phyloP scores from a whole-genome alignment of 2,888 invertebrate genomes.

The Mimachlamys varia region DNA sequence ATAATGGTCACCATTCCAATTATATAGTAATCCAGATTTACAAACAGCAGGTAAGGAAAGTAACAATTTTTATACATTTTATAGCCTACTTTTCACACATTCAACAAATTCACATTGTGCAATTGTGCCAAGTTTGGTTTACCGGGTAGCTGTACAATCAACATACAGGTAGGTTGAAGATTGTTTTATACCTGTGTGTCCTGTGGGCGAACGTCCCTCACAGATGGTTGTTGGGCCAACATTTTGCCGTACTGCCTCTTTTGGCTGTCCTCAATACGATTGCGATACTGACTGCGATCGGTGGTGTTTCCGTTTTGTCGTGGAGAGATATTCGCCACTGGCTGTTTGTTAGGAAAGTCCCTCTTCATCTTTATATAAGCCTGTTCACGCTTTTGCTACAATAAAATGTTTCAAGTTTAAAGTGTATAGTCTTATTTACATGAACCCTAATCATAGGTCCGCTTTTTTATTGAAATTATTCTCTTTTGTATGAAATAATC shows the following conservation, averaged over 20 bases:
- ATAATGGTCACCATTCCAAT: no score
- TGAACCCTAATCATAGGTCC: no score
- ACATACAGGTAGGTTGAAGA: no score
- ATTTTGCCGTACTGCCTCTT: background rate
- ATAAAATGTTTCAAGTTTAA: background rate
- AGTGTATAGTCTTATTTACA: no score
- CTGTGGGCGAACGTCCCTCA: background rate
- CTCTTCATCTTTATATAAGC: background rate
- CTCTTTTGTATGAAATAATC: no score
- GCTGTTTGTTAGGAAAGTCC: background rate
- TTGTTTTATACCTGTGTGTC: background rate
- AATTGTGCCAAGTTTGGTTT: background rate
- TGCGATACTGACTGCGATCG: background rate
- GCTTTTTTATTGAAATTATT: no score
- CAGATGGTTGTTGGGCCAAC: slow-evolving; percentile 6
- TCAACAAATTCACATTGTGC: background rate
- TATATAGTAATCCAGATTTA: no score
- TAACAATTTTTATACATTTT: no score
- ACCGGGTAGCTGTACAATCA: background rate
- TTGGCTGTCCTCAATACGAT: background rate
- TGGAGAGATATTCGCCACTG: background rate
- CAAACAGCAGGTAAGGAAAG: no score
- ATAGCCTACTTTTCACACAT: background rate
- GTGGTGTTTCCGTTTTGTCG: background rate
- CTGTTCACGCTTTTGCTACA: slow-evolving; percentile 3